Conservation (phyloP, 1,140 invertebrate species). For the Tribolium madens region DNA sequence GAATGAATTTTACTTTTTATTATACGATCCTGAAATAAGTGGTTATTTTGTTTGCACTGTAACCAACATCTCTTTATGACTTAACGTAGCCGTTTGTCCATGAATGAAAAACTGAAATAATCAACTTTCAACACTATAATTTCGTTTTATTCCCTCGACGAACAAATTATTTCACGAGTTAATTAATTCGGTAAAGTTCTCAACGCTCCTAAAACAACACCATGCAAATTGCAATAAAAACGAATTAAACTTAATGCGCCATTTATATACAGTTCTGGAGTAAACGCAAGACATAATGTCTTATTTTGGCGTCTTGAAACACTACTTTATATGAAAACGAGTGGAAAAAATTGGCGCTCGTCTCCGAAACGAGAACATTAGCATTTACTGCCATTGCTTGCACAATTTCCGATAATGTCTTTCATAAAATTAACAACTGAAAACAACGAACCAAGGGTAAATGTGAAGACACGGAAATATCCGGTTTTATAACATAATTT, state of each 20-base stretch:
- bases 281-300: slow-evolving; percentile 22
- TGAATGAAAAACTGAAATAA: slow-evolving; percentile 37
- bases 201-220: background rate
- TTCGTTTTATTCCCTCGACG: slow-evolving; percentile 2
- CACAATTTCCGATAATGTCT: slow-evolving; percentile 18
- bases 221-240: slow-evolving; percentile 20
- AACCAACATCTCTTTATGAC: background rate
- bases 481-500: slow-evolving; percentile 31
- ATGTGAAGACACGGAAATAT: background rate
- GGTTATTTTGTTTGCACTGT: slow-evolving; percentile 35
- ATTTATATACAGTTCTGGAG: slow-evolving; percentile 30
- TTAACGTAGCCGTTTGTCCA: slow-evolving; percentile 26
- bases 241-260: slow-evolving; percentile 30
- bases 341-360: slow-evolving; percentile 38
- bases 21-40: slow-evolving; percentile 24
- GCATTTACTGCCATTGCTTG: slow-evolving; percentile 40
- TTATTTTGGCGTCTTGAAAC: slow-evolving; percentile 38
- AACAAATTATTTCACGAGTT: background rate
- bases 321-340: slow-evolving; percentile 42
- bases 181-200: slow-evolving; percentile 4
- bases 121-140: slow-evolving; percentile 33
- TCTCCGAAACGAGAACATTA: slow-evolving; percentile 42
- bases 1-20: slow-evolving; percentile 43
- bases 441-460: background rate
- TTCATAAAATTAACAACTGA: slow-evolving; percentile 16